Evolutionary conservation across 2,113 vertebrate genomes (phyloP).

Genomic region (Chaenocephalus aceratus): DNA sequence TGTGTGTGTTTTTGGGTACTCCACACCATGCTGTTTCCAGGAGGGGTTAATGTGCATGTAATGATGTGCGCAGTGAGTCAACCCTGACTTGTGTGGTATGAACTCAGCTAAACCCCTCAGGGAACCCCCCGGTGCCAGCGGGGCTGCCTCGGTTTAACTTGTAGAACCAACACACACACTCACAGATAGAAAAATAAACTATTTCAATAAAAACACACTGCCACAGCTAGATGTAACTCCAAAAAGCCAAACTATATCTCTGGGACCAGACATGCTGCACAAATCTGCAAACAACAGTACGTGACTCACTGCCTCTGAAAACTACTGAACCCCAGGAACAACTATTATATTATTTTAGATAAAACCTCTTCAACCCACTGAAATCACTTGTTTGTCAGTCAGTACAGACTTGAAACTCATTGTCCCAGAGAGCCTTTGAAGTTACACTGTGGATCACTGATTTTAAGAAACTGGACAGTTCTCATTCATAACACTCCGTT

Average conservation of each 20-base stretch:
- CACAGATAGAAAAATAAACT: background rate
- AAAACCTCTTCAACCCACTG: background rate
- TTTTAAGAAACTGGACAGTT: background rate
- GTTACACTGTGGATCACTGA: background rate
- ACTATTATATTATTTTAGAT: background rate
- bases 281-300: background rate
- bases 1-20: conserved; percentile 1
- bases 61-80: conserved; percentile 43
- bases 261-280: background rate
- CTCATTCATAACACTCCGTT: too few species aligned
- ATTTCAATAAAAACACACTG: background rate
- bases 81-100: conserved; percentile 14
- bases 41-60: conserved; percentile 32
- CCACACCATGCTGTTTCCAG: background rate
- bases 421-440: background rate
- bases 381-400: conserved; percentile 5
- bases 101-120: conserved; percentile 36
- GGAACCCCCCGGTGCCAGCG: conserved; percentile 18
- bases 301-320: background rate
- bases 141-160: conserved; percentile 16
- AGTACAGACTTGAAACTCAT: background rate
- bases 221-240: background rate
- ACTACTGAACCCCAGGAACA: background rate
- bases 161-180: conserved; percentile 6
- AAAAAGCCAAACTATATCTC: background rate